Percentiles rank a stretch among this genome's conserved stretches.
Evolutionary conservation across 30 jellyfish, hydroid and myxozoan genomes (phyloP).

Genomic region (Rhopilema esculentum): DNA sequence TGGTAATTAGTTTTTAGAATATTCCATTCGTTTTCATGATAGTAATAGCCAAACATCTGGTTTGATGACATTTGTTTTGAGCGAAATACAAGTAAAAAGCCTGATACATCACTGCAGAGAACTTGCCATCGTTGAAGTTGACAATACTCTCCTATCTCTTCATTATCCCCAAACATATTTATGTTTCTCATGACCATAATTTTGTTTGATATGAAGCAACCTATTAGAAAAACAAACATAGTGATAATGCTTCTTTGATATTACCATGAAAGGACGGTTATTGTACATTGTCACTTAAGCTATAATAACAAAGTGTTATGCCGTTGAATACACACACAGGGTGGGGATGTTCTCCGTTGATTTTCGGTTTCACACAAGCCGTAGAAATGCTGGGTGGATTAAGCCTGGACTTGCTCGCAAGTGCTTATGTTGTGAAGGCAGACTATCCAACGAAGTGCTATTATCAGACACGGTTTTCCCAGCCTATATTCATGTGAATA

Average conservation of each 20-base stretch:
- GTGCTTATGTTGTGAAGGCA: constrained; percentile 53
- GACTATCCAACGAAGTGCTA: constrained; percentile 75
- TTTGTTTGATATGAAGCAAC: background rate
- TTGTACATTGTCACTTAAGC: constrained; percentile 37
- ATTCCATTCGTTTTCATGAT: too few species aligned
- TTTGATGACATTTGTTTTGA: too few species aligned
- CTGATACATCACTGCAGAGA: too few species aligned
- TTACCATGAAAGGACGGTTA: background rate
- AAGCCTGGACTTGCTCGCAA: constrained; percentile 33
- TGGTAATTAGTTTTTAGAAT: too few species aligned
- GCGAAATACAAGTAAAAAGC: too few species aligned
- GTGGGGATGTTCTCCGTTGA: constrained; percentile 64
- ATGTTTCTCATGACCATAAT: background rate
- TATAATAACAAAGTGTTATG: constrained; percentile 45
- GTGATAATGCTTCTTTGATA: background rate
- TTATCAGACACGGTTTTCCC: constrained; percentile 75
- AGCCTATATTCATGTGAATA: constrained; percentile 62
- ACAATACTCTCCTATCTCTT: too few species aligned
- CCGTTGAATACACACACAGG: constrained; percentile 58
- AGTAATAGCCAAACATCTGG: too few species aligned
- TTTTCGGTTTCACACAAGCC: constrained; percentile 50
- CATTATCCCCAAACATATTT: too few species aligned
- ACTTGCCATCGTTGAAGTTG: too few species aligned
- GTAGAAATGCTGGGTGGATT: constrained; percentile 59
- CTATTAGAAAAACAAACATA: background rate